These are phyloP conservation scores for Tachyglossus aculeatus DNA, from an alignment of 2,797 vertebrate species.

Conservation along the genomic window DNA sequence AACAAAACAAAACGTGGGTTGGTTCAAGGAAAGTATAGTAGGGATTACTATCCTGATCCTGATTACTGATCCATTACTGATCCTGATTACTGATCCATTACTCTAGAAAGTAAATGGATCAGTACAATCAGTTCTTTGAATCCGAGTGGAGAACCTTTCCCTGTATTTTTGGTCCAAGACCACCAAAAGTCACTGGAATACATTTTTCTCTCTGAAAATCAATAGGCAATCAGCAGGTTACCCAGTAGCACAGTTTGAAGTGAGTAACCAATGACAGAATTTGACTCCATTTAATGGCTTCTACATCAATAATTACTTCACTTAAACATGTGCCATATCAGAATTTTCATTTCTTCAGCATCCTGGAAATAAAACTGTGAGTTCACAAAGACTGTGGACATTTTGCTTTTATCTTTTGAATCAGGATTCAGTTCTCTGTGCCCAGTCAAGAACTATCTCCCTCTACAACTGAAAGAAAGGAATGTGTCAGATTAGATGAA, in stretches of 20 bases:
- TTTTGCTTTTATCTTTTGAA: conserved; percentile 56
- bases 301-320: not conserved
- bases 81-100: no score
- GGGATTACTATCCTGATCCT: no score
- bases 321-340: conserved; percentile 16
- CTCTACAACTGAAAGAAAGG: conserved; percentile 57
- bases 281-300: not conserved
- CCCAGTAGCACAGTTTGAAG: no score
- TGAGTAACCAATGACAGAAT: not conserved
- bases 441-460: conserved; percentile 49
- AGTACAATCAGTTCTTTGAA: conserved; percentile 53
- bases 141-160: conserved; percentile 49
- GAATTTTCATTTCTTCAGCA: conserved; percentile 55
- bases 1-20: no score
- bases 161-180: conserved; percentile 57
- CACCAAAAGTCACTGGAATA: conserved; percentile 35
- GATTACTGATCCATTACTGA: no score
- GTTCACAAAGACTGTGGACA: conserved; percentile 31
- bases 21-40: no score
- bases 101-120: no score
- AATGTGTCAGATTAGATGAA: conserved; percentile 53
- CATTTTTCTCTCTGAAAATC: not conserved
- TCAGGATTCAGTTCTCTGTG: conserved; percentile 52
- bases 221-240: no score
- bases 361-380: conserved; percentile 37